These are phyloP conservation scores for Limonius californicus DNA, from an alignment of 1,140 invertebrate genomes.

Conservation along the genomic window DNA sequence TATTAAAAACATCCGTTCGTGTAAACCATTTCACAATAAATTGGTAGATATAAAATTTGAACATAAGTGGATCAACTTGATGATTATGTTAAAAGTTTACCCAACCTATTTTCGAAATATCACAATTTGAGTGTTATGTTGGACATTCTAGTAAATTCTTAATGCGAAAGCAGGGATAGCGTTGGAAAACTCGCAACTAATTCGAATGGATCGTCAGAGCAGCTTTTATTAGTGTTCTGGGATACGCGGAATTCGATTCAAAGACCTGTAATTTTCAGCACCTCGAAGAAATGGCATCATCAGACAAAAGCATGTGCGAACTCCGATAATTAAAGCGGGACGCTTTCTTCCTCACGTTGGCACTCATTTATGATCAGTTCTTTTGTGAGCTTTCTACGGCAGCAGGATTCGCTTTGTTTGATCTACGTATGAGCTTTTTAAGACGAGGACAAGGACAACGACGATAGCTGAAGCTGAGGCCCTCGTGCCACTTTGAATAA, in stretches of 20 bases:
- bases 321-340: slow-evolving; percentile 36
- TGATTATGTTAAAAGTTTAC: too few species aligned
- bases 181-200: slow-evolving; percentile 21
- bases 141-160: background rate
- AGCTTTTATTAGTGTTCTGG: slow-evolving; percentile 29
- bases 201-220: slow-evolving; percentile 24
- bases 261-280: slow-evolving; percentile 27
- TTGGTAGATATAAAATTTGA: too few species aligned
- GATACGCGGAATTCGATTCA: slow-evolving; percentile 25
- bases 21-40: too few species aligned
- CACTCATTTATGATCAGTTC: slow-evolving; percentile 22
- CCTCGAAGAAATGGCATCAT: slow-evolving; percentile 26
- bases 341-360: slow-evolving; percentile 17
- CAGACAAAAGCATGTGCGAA: slow-evolving; percentile 34
- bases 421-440: background rate
- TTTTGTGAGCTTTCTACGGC: slow-evolving; percentile 17
- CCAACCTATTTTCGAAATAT: too few species aligned
- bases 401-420: slow-evolving; percentile 3
- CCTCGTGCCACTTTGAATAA: background rate
- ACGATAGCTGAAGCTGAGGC: background rate
- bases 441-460: background rate
- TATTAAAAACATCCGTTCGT: too few species aligned
- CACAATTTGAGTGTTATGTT: too few species aligned
- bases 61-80: too few species aligned
- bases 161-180: slow-evolving; percentile 11